These are phyloP conservation scores for Lichenostomus cassidix DNA, from an alignment of 2,113 vertebrate genomes.

Conservation along the genomic window DNA sequence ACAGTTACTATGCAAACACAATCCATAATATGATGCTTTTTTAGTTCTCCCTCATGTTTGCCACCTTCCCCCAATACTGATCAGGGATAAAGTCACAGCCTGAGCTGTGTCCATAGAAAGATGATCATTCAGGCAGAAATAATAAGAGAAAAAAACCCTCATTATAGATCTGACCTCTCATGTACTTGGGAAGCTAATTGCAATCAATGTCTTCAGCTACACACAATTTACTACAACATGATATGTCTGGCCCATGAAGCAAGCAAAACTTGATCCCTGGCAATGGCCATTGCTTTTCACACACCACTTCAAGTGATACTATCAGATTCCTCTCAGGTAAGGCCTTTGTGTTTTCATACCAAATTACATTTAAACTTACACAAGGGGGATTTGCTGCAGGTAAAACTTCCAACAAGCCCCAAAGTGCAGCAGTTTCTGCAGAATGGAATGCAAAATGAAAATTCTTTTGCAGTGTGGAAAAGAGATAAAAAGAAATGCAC, in stretches of 20 bases:
- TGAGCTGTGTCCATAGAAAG: not conserved
- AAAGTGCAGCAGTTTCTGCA: not conserved
- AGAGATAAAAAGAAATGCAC: not conserved
- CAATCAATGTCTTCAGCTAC: slow-evolving; percentile 58
- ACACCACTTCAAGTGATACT: not conserved
- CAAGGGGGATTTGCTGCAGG: not conserved
- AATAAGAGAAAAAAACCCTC: not conserved
- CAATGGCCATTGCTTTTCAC: not conserved
- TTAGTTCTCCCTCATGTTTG: not conserved
- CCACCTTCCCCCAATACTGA: not conserved
- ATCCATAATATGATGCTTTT: not conserved
- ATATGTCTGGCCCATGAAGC: not conserved
- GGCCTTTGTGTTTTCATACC: not conserved
- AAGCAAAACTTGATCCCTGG: slow-evolving; percentile 14
- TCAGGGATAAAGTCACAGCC: not conserved
- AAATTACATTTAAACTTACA: not conserved
- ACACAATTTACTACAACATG: slow-evolving; percentile 59
- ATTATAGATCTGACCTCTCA: slow-evolving; percentile 41
- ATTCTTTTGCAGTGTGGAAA: not conserved
- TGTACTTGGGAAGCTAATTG: slow-evolving; percentile 38
- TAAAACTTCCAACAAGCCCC: not conserved
- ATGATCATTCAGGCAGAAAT: slow-evolving; percentile 23
- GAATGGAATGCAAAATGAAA: not conserved
- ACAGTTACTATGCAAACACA: not conserved
- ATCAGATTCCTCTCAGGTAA: not conserved